Percentiles rank a stretch among this genome's conserved stretches.
Evolutionary conservation across 2,797 vertebrate genomes (phyloP).

Genomic region (Chiloscyllium punctatum): DNA sequence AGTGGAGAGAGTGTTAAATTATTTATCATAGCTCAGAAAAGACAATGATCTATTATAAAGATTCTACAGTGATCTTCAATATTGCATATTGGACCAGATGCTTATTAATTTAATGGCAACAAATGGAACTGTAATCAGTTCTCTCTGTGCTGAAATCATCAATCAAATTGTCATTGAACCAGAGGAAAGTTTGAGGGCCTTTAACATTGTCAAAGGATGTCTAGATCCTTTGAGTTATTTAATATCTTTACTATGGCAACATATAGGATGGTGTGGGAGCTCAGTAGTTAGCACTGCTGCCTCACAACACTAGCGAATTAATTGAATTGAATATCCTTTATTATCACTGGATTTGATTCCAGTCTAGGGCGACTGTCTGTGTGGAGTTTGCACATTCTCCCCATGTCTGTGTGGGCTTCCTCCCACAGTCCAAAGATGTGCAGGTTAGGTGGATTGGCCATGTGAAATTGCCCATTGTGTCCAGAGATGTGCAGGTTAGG

Average conservation of each 20-base stretch:
- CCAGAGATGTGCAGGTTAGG: no score
- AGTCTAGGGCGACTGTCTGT: no score
- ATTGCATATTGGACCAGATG: not conserved
- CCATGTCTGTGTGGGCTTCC: no score
- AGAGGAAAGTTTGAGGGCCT: not conserved
- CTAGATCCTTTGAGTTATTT: not conserved
- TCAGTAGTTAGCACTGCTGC: no score
- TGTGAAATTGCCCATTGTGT: no score
- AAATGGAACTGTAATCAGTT: not conserved
- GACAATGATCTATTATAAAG: not conserved
- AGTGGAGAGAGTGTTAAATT: not conserved
- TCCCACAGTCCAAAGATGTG: no score
- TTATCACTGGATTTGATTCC: no score
- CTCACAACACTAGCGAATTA: no score
- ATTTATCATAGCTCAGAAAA: not conserved
- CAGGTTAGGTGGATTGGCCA: no score
- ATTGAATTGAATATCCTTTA: no score
- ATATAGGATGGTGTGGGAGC: not conserved
- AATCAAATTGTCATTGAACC: not conserved
- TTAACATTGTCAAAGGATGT: not conserved
- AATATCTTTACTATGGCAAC: not conserved
- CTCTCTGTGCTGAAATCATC: not conserved
- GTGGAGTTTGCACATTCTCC: no score
- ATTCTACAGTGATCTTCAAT: not conserved
- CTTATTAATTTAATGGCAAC: not conserved